Percentiles rank a stretch among this genome's conserved stretches.
phyloP scores from a whole-genome alignment of 2,888 invertebrate genomes.

The Sclerodermus sp. region DNA sequence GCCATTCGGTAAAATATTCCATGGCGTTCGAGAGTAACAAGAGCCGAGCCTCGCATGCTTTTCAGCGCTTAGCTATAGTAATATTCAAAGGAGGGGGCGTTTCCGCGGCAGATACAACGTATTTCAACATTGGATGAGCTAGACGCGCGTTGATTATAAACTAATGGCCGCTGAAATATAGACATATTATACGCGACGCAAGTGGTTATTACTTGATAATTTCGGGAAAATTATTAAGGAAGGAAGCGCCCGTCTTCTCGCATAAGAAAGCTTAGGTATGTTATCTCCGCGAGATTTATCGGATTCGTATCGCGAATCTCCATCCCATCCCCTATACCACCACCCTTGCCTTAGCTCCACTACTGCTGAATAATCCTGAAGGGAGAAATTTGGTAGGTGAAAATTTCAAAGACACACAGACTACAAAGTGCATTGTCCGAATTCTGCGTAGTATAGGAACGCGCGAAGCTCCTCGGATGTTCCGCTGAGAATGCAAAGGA shows the following conservation, averaged over 20 bases:
- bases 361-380: too few species aligned
- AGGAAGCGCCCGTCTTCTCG: slow-evolving; percentile 50
- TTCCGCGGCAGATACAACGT: slow-evolving; percentile 31
- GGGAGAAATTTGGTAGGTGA: too few species aligned
- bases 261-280: slow-evolving; percentile 53
- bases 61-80: slow-evolving; percentile 52
- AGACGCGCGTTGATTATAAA: slow-evolving; percentile 56
- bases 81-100: slow-evolving; percentile 57
- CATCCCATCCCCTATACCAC: too few species aligned
- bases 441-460: too few species aligned
- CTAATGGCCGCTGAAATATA: slow-evolving; percentile 55
- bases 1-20: too few species aligned
- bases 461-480: too few species aligned
- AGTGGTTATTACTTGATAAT: slow-evolving; percentile 49
- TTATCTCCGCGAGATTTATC: slow-evolving; percentile 47
- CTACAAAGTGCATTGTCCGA: too few species aligned
- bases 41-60: slow-evolving; percentile 43
- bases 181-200: slow-evolving; percentile 54
- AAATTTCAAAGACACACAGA: too few species aligned
- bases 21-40: too few species aligned
- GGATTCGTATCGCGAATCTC: too few species aligned
- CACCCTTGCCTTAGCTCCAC: too few species aligned
- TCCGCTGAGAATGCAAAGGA: slow-evolving; percentile 46
- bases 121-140: slow-evolving; percentile 42
- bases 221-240: slow-evolving; percentile 50